phyloP scores from a whole-genome alignment of 1,140 invertebrate species.

The Pissodes strobi region DNA sequence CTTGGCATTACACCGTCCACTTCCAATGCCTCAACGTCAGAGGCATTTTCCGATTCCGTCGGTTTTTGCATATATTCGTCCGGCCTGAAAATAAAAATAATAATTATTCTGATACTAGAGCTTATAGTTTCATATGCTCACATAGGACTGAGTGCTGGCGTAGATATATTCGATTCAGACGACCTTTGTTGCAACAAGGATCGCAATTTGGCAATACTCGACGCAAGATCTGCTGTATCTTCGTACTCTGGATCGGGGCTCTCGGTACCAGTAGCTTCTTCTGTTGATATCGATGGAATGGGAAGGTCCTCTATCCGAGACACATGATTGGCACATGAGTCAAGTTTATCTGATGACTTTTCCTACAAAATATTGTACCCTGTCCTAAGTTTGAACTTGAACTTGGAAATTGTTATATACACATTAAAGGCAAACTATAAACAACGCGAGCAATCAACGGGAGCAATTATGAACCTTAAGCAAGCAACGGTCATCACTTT shows the following conservation, averaged over 20 bases:
- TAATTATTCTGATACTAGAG: no score
- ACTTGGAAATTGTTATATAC: no score
- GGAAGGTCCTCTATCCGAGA: slow-evolving; percentile 16
- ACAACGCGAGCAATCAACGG: no score
- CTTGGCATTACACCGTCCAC: slow-evolving; percentile 51
- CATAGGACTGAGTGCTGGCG: slow-evolving; percentile 54
- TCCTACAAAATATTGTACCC: slow-evolving; percentile 31
- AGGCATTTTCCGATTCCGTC: slow-evolving; percentile 28
- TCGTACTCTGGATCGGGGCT: slow-evolving; percentile 70
- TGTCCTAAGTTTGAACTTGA: no score
- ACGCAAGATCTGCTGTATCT: slow-evolving; percentile 71
- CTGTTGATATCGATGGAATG: slow-evolving; percentile 40
- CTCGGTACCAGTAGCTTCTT: slow-evolving; percentile 40
- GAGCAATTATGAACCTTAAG: no score
- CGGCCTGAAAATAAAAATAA: slow-evolving; percentile 35
- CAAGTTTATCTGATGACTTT: slow-evolving; percentile 9
- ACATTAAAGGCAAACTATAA: no score
- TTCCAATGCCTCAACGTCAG: slow-evolving; percentile 33
- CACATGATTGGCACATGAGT: background rate
- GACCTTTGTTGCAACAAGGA: slow-evolving; percentile 68
- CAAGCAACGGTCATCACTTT: no score
- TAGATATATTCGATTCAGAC: slow-evolving; percentile 54
- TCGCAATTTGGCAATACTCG: slow-evolving; percentile 72
- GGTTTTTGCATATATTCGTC: slow-evolving; percentile 41
- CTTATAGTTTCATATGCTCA: no score